Conservation (phyloP, 2,797 vertebrate genomes). For the Lagocephalus sceleratus region DNA sequence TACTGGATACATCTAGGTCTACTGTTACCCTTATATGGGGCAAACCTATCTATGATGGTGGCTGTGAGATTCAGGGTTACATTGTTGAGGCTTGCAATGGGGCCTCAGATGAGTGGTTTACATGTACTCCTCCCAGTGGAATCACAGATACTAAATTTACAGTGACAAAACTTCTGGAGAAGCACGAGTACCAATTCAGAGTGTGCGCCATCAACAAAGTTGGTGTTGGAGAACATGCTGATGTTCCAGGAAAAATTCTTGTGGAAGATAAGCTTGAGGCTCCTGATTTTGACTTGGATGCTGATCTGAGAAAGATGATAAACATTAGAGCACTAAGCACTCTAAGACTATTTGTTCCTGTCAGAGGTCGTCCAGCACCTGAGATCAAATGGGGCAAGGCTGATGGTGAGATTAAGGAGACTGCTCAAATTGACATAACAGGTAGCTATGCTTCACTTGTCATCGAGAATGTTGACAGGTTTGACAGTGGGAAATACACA, state of each 20-base stretch:
- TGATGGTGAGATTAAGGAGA: slow-evolving; percentile 92
- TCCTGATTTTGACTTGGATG: slow-evolving; percentile 94
- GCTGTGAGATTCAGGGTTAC: slow-evolving; percentile 95
- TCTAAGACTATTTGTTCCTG: slow-evolving; percentile 91
- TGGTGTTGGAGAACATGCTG: slow-evolving; percentile 94
- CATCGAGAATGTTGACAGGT: slow-evolving; percentile 95
- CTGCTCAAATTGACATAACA: slow-evolving; percentile 90
- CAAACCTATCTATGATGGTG: slow-evolving; percentile 98
- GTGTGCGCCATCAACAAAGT: slow-evolving; percentile 95
- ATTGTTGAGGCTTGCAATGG: slow-evolving; percentile 90
- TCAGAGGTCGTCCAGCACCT: slow-evolving; percentile 92
- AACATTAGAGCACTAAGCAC: slow-evolving; percentile 92
- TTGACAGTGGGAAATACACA: slow-evolving; percentile 95
- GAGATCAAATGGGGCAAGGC: slow-evolving; percentile 96
- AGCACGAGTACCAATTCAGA: slow-evolving; percentile 96
- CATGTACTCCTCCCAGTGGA: slow-evolving; percentile 92
- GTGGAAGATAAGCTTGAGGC: slow-evolving; percentile 94
- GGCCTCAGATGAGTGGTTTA: slow-evolving; percentile 88
- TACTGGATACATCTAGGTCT: slow-evolving; percentile 87
- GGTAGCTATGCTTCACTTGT: slow-evolving; percentile 93
- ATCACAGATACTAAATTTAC: slow-evolving; percentile 86
- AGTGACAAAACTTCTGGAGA: slow-evolving; percentile 90
- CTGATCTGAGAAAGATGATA: slow-evolving; percentile 95
- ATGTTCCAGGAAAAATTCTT: slow-evolving; percentile 86
- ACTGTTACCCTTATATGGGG: slow-evolving; percentile 93